Percentiles rank a stretch among this genome's conserved stretches.
Conservation (phyloP, 2,113 vertebrate genomes). For the Paramisgurnus dabryanus region DNA sequence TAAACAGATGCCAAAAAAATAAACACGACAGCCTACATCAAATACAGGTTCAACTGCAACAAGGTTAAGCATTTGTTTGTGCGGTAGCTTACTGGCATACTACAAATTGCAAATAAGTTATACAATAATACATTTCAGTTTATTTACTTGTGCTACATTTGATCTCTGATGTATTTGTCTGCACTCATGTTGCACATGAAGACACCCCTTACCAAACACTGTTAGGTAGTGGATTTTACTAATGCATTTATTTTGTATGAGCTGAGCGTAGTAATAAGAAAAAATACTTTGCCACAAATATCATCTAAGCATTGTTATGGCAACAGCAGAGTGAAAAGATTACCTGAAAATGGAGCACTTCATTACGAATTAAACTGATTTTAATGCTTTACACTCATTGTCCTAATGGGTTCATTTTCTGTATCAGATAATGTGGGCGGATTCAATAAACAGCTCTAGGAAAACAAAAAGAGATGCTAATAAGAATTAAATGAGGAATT, state of each 20-base stretch:
- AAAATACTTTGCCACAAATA: constrained; percentile 15
- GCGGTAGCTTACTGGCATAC: no score
- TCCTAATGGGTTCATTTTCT: constrained; percentile 36
- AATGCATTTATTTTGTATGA: constrained; percentile 12
- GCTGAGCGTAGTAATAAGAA: background rate
- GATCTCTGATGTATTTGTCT: no score
- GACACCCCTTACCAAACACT: no score
- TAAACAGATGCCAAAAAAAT: no score
- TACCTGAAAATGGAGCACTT: constrained; percentile 25
- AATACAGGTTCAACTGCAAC: no score
- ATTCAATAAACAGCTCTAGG: constrained; percentile 33
- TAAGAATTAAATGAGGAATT: constrained; percentile 27
- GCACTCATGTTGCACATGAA: no score
- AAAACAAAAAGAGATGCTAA: constrained; percentile 25
- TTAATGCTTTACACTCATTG: constrained; percentile 23
- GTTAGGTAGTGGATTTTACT: background rate
- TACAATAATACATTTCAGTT: no score
- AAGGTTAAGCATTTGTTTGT: no score
- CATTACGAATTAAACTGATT: constrained; percentile 36
- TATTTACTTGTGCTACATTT: no score
- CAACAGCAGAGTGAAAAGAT: constrained; percentile 9
- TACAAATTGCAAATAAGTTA: no score
- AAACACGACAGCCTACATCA: no score
- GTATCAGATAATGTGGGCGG: constrained; percentile 31
- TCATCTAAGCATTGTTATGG: background rate